phyloP scores from a whole-genome alignment of 2,797 vertebrate species.

The Aselliscus stoliczkanus region DNA sequence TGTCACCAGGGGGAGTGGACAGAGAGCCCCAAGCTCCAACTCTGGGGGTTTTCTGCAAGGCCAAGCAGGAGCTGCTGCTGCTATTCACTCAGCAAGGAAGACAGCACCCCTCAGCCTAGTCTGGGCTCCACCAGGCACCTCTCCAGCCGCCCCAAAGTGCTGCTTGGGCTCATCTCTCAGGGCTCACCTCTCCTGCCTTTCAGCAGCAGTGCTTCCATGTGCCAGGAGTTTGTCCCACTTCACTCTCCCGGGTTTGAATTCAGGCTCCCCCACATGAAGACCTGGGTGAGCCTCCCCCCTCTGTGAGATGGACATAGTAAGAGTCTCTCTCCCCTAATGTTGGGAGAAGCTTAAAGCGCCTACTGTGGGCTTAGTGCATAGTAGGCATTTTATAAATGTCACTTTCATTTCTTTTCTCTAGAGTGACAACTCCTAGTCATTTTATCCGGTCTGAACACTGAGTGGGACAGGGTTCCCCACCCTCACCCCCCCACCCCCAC shows the following conservation, averaged over 20 bases:
- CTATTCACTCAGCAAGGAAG: rapidly evolving
- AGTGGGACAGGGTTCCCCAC: neutral
- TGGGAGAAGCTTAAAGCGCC: neutral
- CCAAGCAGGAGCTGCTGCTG: neutral
- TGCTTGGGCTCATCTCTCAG: neutral
- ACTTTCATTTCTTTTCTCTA: neutral
- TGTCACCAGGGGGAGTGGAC: neutral
- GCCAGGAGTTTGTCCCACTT: neutral
- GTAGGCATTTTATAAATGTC: neutral
- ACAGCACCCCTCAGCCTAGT: too few species aligned
- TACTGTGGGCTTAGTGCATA: neutral
- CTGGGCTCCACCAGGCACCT: neutral
- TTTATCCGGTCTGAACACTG: neutral
- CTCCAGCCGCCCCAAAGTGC: neutral
- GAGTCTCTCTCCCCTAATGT: neutral
- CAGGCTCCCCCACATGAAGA: rapidly evolving
- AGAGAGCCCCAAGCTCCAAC: too few species aligned
- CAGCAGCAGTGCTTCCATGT: neutral
- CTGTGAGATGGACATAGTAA: neutral
- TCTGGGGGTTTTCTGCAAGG: neutral
- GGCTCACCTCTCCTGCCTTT: neutral
- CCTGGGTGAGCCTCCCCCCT: too few species aligned
- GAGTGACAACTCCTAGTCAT: neutral
- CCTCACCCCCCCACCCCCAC: neutral
- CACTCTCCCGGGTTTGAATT: neutral